Evolutionary conservation across 2,888 invertebrate species (phyloP), one percentile per base, ranked within the genome.

Genomic region (Acleris laterana): DNA sequence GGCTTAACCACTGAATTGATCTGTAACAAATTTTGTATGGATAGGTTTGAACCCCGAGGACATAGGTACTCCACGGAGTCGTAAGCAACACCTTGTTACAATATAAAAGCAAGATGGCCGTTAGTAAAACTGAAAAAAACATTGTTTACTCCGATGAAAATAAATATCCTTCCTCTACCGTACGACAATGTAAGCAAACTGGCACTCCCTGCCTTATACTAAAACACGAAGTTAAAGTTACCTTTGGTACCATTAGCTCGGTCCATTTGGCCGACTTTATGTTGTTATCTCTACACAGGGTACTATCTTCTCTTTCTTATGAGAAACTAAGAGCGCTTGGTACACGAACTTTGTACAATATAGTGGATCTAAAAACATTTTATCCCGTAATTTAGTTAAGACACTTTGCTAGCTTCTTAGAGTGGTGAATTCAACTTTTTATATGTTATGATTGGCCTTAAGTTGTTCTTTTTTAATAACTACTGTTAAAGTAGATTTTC

Each of bases 191-290:
- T 17, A 17, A 46, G 17, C 11, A 46, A 46, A 57, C 17, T 13
- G 46, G 55, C 48, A 51, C 17, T 52, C 28, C 22, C 32, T 20
- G 51, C 49, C 16, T 56, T 56, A 56, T 25, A 55, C 49, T 60
- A 49, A 55, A 55, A 60, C 55, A 49, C 53, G 42, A 65, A 56
- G 55, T 56, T 60, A 46, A 19, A 52, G 38, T 52, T 42, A 61
- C 46, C 46, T 62, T 38, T 50, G 55, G 56, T 17, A 17, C 28
- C 60, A 61, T 65, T 65, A 50, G 44, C 55, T 63, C 48, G 17
- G 53, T 22, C 42, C 63, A 62, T 62, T 62, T n/a, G 32, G 44
- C 63, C 48, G 28, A 42, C 49, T 25, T 51, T 63, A 63, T 42
- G 56, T 65, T 44, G 65, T 65, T 44, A 56, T 38, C 38, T 25